Percentiles rank a stretch among this genome's conserved stretches.
Conservation (phyloP, 1,140 invertebrate genomes). For the Pygmarrhopalites habei region DNA sequence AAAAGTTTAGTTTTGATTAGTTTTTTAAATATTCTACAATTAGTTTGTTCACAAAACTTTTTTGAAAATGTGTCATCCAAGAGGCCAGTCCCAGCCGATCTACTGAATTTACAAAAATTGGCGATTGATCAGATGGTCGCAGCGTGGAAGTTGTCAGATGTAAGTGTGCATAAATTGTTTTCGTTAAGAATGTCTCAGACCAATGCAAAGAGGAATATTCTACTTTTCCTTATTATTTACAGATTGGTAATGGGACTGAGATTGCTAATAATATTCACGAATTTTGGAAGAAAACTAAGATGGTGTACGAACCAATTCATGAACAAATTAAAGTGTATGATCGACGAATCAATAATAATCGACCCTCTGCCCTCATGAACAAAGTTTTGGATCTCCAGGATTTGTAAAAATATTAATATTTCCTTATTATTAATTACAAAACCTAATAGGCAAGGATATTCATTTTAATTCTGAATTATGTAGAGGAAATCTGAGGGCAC, state of each 20-base stretch:
- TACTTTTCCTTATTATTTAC: no score
- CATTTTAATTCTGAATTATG: neutral
- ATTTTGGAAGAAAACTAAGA: conserved; percentile 6
- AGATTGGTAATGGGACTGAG: no score
- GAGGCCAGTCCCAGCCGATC: neutral
- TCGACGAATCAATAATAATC: neutral
- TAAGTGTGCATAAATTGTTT: conserved; percentile 3
- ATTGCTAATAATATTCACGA: neutral
- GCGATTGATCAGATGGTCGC: neutral
- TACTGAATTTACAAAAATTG: neutral
- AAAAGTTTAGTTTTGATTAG: no score
- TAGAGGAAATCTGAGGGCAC: conserved; percentile 4
- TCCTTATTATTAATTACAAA: neutral
- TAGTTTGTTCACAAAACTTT: no score
- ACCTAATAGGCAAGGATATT: neutral
- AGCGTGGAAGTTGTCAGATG: conserved; percentile 5
- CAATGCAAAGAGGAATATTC: neutral
- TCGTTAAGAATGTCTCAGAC: no score
- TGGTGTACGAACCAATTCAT: neutral
- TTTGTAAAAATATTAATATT: neutral
- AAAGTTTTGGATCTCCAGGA: conserved; percentile 15
- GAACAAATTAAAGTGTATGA: neutral
- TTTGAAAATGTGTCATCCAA: no score
- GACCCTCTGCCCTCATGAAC: conserved; percentile 7
- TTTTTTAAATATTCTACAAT: no score